Base-by-base conservation (phyloP, 2,888 invertebrate species). In the Pammene fasciana region DNA sequence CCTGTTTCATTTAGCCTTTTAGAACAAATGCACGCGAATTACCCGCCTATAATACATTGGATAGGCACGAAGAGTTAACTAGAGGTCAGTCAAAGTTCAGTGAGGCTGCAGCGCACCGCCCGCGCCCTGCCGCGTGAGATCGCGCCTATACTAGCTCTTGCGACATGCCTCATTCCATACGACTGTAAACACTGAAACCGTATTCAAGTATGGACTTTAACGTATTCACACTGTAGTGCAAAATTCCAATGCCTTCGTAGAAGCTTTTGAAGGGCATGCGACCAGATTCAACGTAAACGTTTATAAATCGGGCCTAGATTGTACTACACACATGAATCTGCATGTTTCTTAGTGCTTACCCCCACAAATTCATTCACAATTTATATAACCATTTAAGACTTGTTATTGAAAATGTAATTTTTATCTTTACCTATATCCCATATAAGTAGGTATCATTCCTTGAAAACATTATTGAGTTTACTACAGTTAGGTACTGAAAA, bases 11-110 rank as follows among this genome's bases (percentile, higher is more conserved):
- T 13, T 4, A 50, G 41, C n/a, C 9, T 50, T 62, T 62, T 50
- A 52, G 41, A 62, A 62, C 54, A 55, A 70, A 70, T 60, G 54
- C 48, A 16, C 41, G 18, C 55, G 48, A 65, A 65, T 70, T 60
- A 60, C 26, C 46, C 43, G 46, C 41, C 38, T 62, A 70, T 62
- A 70, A 60, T 60, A 65, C 60, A 54, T 59, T 68, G 43, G 45
- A 59, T 54, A 65, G 59, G 54, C 61, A 65, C 48, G 52, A 48
- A 70, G 59, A 72, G 71, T 73, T 78, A 80, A 79, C 74, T 73
- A 76, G 80, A 82, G 85, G 85, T 85, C 85, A 84, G 73, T 50
- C 75, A 86, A 85, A 86, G 86, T 85, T 86, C 84, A 85, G 77
- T 78, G 77, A 77, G 78, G 72, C 79, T 77, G 77, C 73, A 74